phyloP scores from a whole-genome alignment of 35 echinoderm and acorn worm species.

The Eucidaris tribuloides region DNA sequence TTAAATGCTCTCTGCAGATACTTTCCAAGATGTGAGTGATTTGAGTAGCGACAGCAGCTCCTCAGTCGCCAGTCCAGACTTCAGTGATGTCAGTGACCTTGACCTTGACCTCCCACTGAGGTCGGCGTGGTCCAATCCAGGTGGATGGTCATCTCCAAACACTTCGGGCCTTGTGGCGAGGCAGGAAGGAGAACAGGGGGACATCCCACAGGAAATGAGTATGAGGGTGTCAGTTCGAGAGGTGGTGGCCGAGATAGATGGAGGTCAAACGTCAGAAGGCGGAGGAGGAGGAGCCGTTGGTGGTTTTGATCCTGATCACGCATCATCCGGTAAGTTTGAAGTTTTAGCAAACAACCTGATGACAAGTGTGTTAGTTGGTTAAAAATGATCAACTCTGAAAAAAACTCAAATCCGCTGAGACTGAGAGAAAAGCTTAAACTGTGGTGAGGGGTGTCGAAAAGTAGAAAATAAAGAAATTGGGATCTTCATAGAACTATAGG shows the following conservation, averaged over 20 bases:
- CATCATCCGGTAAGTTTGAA: no score
- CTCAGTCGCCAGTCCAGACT: conserved; percentile 43
- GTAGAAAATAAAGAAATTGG: no score
- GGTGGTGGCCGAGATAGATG: conserved; percentile 11
- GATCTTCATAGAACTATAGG: no score
- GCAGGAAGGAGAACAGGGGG: background rate
- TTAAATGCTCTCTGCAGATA: no score
- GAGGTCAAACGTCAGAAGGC: background rate
- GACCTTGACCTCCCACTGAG: conserved; percentile 60
- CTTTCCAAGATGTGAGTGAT: conserved; percentile 10
- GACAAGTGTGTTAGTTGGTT: no score
- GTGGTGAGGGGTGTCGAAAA: no score
- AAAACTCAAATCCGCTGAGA: no score
- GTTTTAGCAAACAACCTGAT: no score
- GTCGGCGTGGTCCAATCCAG: conserved; percentile 56
- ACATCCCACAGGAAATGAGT: background rate
- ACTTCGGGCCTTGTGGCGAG: no score
- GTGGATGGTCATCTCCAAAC: conserved; percentile 47
- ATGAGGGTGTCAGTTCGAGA: background rate
- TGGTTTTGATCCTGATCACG: no score
- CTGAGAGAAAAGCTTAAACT: no score
- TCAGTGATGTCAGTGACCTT: conserved; percentile 65
- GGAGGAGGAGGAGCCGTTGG: background rate
- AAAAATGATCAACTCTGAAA: no score
- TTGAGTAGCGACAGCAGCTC: conserved; percentile 10